A percentile compares a stretch with the other conserved stretches of the same genome.
Conservation (phyloP, 2,113 vertebrate species). For the Corythornis madagascariensis region DNA sequence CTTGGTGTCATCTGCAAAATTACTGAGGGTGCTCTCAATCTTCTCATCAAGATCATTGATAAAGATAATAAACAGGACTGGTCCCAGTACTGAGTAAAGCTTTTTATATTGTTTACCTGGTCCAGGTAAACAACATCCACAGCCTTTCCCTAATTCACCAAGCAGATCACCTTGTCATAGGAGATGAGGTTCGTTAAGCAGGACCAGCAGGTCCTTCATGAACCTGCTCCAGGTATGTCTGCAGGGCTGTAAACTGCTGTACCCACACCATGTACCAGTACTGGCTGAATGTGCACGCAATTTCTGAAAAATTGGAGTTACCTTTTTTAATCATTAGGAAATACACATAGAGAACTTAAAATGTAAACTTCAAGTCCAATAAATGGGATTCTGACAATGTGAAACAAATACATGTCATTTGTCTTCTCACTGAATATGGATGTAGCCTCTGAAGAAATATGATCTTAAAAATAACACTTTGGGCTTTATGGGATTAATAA, state of each 20-base stretch:
- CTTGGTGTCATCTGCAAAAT: too few species aligned
- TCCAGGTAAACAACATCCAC: too few species aligned
- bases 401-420: not conserved
- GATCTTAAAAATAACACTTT: not conserved
- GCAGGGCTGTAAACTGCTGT: not conserved
- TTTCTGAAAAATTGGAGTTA: not conserved
- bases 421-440: not conserved
- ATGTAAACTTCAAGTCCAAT: not conserved
- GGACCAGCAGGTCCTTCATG: not conserved
- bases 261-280: not conserved
- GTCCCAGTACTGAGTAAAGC: too few species aligned
- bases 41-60: too few species aligned
- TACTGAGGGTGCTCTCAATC: too few species aligned
- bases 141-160: too few species aligned
- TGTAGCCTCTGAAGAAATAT: not conserved
- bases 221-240: accelerated
- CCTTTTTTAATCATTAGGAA: not conserved
- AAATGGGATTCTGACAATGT: not conserved
- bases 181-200: too few species aligned
- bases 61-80: too few species aligned
- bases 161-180: too few species aligned
- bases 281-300: not conserved
- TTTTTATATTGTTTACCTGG: too few species aligned
- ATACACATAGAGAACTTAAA: not conserved
- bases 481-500: not conserved